Evolutionary conservation across 2,113 vertebrate genomes (phyloP), one percentile per base, ranked within the genome.

Genomic region (Gallinago paraguaiae): DNA sequence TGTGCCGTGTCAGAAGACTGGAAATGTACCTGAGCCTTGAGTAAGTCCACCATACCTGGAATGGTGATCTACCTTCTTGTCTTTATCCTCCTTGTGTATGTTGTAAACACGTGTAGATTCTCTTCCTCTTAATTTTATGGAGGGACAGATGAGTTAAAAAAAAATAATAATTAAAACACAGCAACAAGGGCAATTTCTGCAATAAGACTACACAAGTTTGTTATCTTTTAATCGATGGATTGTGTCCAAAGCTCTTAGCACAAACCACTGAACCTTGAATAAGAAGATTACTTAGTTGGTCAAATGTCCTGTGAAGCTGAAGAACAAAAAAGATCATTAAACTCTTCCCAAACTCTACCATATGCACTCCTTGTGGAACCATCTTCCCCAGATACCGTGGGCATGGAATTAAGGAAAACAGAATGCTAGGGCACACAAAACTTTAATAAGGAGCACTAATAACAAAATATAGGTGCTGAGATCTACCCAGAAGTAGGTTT

Each of bases 211-310:
- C 13, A 10, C 7, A 11, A 77, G 45, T 86, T 69, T 74, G 53
- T 69, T 77, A 19, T 81, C 28, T 88, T 94, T 83, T 83, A 51
- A 25, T 18, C 74, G 64, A 86, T 63, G 86, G 59, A 77, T 60
- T 71, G 70, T 37, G 60, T 51, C 23, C 50, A 70, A 78, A 84
- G 60, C 46, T 95, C 56, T 83, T 46, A 83, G 64, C 23, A 48
- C 51, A 31, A 79, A 91, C 83, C 86, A 60, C 68, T 74, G 69
- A 87, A 86, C 50, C 64, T 59, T 67, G 33, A 78, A n/a, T 95
- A 95, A 95, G 68, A 90, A 76, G 84, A 88, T 93, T 95, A 94
- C 25, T 92, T 87, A 67, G 24, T 72, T 88, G 51, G 46, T 83
- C 83, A 91, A 93, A 86, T 68, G 56, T 54, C n/a, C 77, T 63